Percentiles rank a stretch among this genome's conserved stretches.
Conservation (phyloP, 2,113 vertebrate genomes). For the Tichodroma muraria region DNA sequence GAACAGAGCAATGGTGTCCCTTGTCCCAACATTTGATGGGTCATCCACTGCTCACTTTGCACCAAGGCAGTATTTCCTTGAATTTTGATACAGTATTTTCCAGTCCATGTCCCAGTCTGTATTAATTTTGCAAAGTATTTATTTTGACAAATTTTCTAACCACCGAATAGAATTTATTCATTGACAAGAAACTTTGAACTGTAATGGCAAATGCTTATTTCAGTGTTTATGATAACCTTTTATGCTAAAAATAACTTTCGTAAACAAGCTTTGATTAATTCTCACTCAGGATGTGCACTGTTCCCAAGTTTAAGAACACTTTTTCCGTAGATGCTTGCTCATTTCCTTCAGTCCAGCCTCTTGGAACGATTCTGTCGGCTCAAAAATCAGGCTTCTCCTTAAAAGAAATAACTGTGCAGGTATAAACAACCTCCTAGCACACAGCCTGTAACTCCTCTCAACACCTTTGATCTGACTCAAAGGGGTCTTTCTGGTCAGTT, state of each 20-base stretch:
- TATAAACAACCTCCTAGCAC: slow-evolving; percentile 7
- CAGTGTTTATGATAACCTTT: slow-evolving; percentile 64
- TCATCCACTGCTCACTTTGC: not conserved
- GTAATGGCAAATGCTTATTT: not conserved
- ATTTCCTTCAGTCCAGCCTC: slow-evolving; percentile 70
- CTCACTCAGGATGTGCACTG: slow-evolving; percentile 73
- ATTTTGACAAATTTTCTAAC: not conserved
- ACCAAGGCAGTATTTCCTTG: not conserved
- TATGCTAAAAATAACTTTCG: slow-evolving; percentile 74
- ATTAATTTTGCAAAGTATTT: not conserved
- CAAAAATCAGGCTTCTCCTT: slow-evolving; percentile 12
- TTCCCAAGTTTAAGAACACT: slow-evolving; percentile 67
- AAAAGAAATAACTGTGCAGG: not conserved
- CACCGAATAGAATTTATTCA: not conserved
- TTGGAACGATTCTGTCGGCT: slow-evolving; percentile 19
- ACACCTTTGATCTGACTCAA: not conserved
- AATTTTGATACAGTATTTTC: not conserved
- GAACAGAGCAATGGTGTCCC: not conserved
- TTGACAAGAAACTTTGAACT: slow-evolving; percentile 15
- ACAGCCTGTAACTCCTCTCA: not conserved
- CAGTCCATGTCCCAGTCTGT: not conserved
- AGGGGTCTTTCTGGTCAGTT: not conserved
- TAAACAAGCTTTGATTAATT: slow-evolving; percentile 81
- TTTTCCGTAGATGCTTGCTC: slow-evolving; percentile 70
- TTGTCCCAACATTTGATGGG: not conserved